Conservation (phyloP, 2,888 invertebrate species). For the Ichneumoninae sp. region DNA sequence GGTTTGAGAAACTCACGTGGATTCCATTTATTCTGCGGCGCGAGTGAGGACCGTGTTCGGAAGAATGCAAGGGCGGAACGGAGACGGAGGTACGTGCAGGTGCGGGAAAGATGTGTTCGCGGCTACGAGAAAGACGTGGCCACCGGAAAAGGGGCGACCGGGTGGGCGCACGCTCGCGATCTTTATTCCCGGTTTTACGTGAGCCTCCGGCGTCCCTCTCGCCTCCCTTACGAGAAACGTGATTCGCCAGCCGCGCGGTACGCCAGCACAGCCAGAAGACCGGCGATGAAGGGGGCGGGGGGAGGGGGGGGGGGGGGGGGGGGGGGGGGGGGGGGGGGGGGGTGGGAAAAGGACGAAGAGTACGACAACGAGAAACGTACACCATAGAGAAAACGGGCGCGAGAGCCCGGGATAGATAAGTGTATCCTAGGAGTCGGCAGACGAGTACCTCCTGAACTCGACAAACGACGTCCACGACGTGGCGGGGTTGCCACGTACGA, state of each 20-base stretch:
- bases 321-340: neutral
- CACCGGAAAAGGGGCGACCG: slow-evolving; percentile 34
- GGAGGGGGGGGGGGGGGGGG: neutral
- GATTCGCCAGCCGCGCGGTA: slow-evolving; percentile 48
- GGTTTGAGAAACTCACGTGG: slow-evolving; percentile 62
- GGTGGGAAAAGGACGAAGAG: neutral
- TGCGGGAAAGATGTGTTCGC: slow-evolving; percentile 63
- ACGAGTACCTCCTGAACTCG: slow-evolving; percentile 48
- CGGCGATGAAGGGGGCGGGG: neutral
- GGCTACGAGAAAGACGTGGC: slow-evolving; percentile 45
- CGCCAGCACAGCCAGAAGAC: slow-evolving; percentile 21
- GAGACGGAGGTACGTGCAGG: slow-evolving; percentile 52
- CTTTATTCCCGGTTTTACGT: slow-evolving; percentile 69
- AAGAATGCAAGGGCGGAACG: slow-evolving; percentile 15
- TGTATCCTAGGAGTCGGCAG: slow-evolving; percentile 52
- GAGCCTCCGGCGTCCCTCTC: slow-evolving; percentile 50
- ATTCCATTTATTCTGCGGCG: slow-evolving; percentile 66
- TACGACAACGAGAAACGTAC: slow-evolving; percentile 50
- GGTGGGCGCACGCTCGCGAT: slow-evolving; percentile 61
- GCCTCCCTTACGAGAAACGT: slow-evolving; percentile 67
- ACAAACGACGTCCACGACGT: slow-evolving; percentile 63
- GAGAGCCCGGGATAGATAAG: slow-evolving; percentile 49
- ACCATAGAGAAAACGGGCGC: slow-evolving; percentile 40
- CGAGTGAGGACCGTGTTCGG: slow-evolving; percentile 21
- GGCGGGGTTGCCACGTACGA: slow-evolving; percentile 62